Percentiles rank a stretch among this genome's conserved stretches.
Evolutionary conservation across 2,113 vertebrate species (phyloP).

Genomic region (Pomatorhinus ruficollis): DNA sequence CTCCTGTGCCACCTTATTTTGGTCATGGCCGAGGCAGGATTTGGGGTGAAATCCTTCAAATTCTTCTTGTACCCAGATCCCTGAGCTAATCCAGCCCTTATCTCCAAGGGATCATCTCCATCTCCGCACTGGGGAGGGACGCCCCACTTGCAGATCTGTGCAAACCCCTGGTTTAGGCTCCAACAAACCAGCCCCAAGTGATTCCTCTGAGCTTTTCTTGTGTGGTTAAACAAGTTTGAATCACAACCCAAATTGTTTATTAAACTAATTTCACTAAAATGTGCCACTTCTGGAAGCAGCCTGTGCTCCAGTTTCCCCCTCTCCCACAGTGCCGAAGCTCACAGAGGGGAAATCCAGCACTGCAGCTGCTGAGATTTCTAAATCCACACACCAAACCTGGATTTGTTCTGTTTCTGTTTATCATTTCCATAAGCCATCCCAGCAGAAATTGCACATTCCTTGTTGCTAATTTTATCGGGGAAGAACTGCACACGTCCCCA

Average conservation of each 20-base stretch:
- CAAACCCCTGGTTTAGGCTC: background rate
- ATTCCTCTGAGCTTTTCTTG: background rate
- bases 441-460: slow-evolving; percentile 9
- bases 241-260: background rate
- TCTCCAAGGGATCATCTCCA: background rate
- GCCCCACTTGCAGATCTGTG: background rate
- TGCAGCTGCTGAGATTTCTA: background rate
- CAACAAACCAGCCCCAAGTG: background rate
- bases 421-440: background rate
- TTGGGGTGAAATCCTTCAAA: background rate
- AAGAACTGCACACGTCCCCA: background rate
- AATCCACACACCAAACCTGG: background rate
- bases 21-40: background rate
- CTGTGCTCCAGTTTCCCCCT: background rate
- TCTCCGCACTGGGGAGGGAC: rapidly evolving
- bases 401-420: background rate
- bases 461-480: background rate
- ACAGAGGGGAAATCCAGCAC: rapidly evolving
- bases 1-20: background rate
- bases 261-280: slow-evolving; percentile 4
- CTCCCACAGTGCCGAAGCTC: background rate
- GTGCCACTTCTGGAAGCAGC: background rate
- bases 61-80: background rate
- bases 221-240: background rate
- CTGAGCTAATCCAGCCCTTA: background rate